Base-by-base conservation (phyloP, 2,797 vertebrate genomes). In the Oryzias sinensis region DNA sequence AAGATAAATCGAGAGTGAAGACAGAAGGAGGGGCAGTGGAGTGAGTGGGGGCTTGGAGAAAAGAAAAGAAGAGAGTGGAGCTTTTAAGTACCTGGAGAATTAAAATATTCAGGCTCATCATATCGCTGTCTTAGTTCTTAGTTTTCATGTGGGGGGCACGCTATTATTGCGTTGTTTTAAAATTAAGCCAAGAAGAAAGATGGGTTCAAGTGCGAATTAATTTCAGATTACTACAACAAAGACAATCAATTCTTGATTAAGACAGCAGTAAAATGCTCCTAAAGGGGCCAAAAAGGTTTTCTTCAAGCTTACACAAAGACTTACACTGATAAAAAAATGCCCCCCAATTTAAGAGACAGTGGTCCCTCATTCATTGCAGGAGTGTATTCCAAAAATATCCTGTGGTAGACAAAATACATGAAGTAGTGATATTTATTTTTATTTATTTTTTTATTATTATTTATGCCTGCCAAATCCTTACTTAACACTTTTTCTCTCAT, bases 221-320 rank as follows among this genome's bases (percentile, higher is more conserved):
- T 97, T 97, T 96, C 93, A 96, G 95, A 97, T 99, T 95, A 98
- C 91, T 94, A 96, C 96, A 97, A 96, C 95, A 97, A 97, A 97
- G 94, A 93, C 94, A 93, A 94, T 94, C 93, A 91, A 93, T 94
- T 94, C 92, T 96, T 89, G 88, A 93, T 83, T 85, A 93, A 93
- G 92, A 92, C 82, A 90, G 90, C 91, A 90, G 93, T 89, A 93
- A 95, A 97, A 94, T 90, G 92, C 93, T 94, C 92, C 92, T 86
- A 87, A 90, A 87, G 92, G 91, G 91, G 91, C 92, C 93, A 92
- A 86, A 22, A 91, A 91, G 92, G 93, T 92, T 91, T 33, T 8
- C 44, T 22, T 17, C 4, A 17, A 15, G n/a, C 88, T 87, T 33
- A 25, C 48, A 17, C 41, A 9, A 24, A 53, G 46, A 44, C 47